Conservation (phyloP, 2,797 vertebrate genomes). For the Enteromius unitaeniatus region DNA sequence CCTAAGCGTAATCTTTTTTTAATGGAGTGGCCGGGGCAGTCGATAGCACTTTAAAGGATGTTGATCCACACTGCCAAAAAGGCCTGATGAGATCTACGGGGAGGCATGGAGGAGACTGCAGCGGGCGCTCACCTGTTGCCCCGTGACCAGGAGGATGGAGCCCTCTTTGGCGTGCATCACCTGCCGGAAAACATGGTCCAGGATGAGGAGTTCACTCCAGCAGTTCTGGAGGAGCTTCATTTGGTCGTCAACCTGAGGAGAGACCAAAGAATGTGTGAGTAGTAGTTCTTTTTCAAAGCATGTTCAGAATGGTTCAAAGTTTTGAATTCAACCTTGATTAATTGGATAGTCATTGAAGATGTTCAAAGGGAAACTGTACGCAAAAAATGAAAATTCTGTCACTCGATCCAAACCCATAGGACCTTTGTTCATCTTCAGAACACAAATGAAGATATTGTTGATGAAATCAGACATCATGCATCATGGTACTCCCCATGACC, state of each 20-base stretch:
- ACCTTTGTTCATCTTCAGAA: neutral
- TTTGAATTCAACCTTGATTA: neutral
- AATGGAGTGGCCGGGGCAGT: conserved; percentile 69
- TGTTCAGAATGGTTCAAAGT: neutral
- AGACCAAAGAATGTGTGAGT: conserved; percentile 43
- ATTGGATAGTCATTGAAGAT: neutral
- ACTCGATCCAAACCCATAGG: neutral
- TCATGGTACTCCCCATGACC: neutral
- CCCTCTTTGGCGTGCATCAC: conserved; percentile 96
- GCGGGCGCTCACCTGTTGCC: conserved; percentile 89
- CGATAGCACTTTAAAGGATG: conserved; percentile 70
- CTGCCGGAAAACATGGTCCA: conserved; percentile 98
- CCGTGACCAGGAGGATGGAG: conserved; percentile 94
- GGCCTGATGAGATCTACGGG: conserved; percentile 59
- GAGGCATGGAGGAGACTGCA: conserved; percentile 39
- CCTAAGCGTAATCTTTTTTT: conserved; percentile 74
- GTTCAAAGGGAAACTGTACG: neutral
- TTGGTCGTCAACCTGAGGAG: conserved; percentile 94
- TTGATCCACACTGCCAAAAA: conserved; percentile 62
- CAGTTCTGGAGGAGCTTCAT: conserved; percentile 99
- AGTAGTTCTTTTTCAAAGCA: neutral
- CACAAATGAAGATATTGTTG: neutral
- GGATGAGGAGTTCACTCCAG: conserved; percentile 98
- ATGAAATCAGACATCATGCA: neutral
- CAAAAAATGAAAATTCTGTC: neutral